Base-by-base conservation (phyloP, 2,797 vertebrate genomes). In the Choloepus didactylus region DNA sequence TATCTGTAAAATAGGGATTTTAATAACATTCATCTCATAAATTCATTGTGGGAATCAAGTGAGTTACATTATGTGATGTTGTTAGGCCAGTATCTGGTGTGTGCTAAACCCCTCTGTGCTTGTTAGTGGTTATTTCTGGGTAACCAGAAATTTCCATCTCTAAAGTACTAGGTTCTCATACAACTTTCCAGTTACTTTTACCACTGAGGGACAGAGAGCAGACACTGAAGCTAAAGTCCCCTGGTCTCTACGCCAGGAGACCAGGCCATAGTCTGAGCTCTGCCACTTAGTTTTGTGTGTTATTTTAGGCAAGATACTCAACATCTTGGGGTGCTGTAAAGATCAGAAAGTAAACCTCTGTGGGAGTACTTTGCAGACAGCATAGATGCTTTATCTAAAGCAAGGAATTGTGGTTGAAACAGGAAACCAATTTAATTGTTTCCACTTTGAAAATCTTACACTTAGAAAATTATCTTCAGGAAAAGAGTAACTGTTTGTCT, bases 231-330 rank as follows among this genome's bases (percentile, higher is more conserved):
- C 59, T 60, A 14, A 4, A 54, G 21, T 70, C 5, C 15, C 76
- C 64, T 54, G 3, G 31, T 73, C 25, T 85, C 62, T 66, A 46
- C 66, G 38, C 91, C 44, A 29, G 85, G 76, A 91, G 49, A 70
- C 54, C 51, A 90, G 56, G 44, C 72, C 31, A 18, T 21, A 94
- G 73, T n/a, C 66, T 91, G 60, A 95, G 77, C 12, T 62, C 87
- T 70, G 72, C 59, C 80, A 72, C 69, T 85, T 87, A 67, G 35
- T 35, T 56, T 84, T 9, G 9, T 59, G 51, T 67, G 76, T 84
- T 92, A 95, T 96, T 96, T 95, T 94, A 95, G 89, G 83, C 66
- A 95, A 89, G 60, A 64, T 62, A 29, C 44, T 90, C n/a, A 85
- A 73, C 69, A 25, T 93, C 77, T 92, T 75, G 31, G 82, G 85